A percentile compares a stretch with the other conserved stretches of the same genome.
phyloP scores from a whole-genome alignment of 2,888 invertebrate species.

The Euplexia lucipara region DNA sequence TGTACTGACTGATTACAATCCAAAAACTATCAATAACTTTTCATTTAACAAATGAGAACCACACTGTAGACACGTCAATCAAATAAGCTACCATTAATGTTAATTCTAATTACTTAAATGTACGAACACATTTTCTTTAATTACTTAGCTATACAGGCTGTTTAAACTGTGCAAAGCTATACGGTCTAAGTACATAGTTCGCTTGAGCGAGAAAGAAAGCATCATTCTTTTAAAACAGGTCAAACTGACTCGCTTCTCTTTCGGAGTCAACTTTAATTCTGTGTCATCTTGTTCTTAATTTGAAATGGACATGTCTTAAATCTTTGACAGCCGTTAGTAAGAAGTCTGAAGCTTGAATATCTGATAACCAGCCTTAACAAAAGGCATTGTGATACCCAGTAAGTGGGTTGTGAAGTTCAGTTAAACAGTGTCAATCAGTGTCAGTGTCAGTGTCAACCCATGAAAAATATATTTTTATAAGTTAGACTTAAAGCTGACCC shows the following conservation, averaged over 20 bases:
- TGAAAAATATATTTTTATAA: too few species aligned
- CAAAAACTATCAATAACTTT: conserved; percentile 16
- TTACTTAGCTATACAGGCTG: conserved; percentile 25
- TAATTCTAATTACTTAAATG: conserved; percentile 34
- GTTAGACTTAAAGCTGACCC: too few species aligned
- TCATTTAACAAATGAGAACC: conserved; percentile 24
- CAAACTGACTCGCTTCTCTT: not conserved
- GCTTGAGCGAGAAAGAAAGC: not conserved
- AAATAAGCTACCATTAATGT: conserved; percentile 17
- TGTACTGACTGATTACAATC: not conserved
- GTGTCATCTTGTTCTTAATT: too few species aligned
- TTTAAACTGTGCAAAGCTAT: not conserved
- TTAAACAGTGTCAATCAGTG: too few species aligned
- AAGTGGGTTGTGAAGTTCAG: too few species aligned
- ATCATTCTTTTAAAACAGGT: not conserved
- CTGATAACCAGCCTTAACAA: too few species aligned
- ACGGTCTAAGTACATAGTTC: not conserved
- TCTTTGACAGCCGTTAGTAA: too few species aligned
- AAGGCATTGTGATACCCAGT: too few species aligned
- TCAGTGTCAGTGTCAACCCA: too few species aligned
- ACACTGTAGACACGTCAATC: conserved; percentile 14
- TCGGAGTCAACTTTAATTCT: not conserved
- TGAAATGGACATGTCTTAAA: too few species aligned
- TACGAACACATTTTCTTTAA: conserved; percentile 26
- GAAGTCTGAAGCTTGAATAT: too few species aligned